These are phyloP conservation scores for Dysmachus trigonus DNA, from an alignment of 2,888 invertebrate species.

Conservation along the genomic window DNA sequence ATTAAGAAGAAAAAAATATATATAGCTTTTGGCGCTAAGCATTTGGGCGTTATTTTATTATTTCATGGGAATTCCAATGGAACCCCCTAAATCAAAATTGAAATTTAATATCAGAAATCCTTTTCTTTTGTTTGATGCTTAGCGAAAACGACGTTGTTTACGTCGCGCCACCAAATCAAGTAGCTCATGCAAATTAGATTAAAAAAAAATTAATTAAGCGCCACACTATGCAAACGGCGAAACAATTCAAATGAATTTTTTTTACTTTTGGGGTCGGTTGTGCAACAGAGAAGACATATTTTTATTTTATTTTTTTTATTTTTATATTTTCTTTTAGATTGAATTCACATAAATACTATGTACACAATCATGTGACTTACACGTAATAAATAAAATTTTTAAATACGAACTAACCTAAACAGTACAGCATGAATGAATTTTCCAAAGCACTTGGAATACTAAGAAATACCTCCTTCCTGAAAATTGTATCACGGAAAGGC, in stretches of 20 bases:
- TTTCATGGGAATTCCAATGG: not conserved
- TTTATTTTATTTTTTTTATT: not conserved
- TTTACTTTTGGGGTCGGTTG: not conserved
- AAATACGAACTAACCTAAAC: not conserved
- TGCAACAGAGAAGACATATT: not conserved
- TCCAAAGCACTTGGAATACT: constrained; percentile 29
- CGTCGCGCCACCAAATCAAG: not conserved
- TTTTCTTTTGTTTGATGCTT: not conserved
- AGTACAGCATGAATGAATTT: not conserved
- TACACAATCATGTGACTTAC: not conserved
- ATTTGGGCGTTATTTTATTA: not conserved
- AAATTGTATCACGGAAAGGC: not conserved
- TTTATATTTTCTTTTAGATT: not conserved
- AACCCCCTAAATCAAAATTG: not conserved
- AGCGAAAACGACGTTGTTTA: not conserved
- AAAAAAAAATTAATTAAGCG: not conserved
- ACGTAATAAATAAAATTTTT: not conserved
- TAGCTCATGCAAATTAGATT: not conserved
- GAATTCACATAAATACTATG: not conserved
- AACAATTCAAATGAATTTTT: not conserved
- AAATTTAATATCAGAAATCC: not conserved
- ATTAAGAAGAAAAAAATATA: not conserved
- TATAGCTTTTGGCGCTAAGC: not conserved
- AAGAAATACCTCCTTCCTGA: not conserved
- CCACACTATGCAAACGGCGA: not conserved